Conservation (phyloP, 2,888 invertebrate species). For the Sympetrum striolatum region DNA sequence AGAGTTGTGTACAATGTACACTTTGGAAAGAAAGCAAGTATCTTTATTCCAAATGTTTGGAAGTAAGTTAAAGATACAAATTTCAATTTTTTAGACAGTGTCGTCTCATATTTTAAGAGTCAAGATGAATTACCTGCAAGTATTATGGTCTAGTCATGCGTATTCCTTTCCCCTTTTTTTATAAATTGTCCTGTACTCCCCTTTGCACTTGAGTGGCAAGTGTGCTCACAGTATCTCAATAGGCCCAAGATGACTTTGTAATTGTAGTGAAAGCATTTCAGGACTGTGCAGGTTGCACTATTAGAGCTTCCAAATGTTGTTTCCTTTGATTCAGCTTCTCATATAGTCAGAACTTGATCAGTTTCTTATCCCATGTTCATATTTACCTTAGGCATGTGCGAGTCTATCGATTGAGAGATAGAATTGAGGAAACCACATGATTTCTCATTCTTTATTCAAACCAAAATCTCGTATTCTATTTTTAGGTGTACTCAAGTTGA, state of each 20-base stretch:
- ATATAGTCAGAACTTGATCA: neutral
- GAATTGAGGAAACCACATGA: too few relatives aligned
- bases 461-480: too few relatives aligned
- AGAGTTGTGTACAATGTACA: neutral
- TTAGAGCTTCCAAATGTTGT: slow-evolving; percentile 26
- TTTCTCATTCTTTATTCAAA: too few relatives aligned
- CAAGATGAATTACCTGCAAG: slow-evolving; percentile 27
- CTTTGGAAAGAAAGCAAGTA: neutral
- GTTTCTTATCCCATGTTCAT: neutral
- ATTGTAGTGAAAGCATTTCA: neutral
- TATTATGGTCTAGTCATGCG: neutral
- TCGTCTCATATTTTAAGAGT: slow-evolving; percentile 13
- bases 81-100: neutral
- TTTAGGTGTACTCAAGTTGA: too few relatives aligned
- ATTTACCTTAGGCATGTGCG: too few relatives aligned
- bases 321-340: slow-evolving; percentile 8
- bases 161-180: neutral
- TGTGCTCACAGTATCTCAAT: neutral
- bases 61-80: neutral
- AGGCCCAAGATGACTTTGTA: slow-evolving; percentile 30
- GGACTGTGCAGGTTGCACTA: neutral
- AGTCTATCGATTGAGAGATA: too few relatives aligned
- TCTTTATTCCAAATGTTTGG: neutral
- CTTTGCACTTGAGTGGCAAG: neutral
- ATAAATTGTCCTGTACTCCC: neutral